These are phyloP conservation scores for Rhinolophus ferrumequinum DNA, from an alignment of 2,113 vertebrate species.

Conservation along the genomic window DNA sequence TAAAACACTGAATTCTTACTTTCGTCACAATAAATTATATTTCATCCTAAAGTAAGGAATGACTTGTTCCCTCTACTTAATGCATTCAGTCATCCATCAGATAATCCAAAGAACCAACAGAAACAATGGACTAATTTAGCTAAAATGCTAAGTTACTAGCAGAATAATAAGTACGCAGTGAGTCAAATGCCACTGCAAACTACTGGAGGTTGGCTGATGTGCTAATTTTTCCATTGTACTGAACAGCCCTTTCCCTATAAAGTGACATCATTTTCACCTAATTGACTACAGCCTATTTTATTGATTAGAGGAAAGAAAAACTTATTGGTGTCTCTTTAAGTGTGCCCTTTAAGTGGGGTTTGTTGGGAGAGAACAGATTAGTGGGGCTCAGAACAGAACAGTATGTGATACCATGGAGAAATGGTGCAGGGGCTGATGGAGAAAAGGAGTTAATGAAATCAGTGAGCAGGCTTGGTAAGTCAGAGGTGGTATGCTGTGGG, in stretches of 20 bases:
- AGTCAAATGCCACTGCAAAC: background rate
- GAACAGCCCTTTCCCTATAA: background rate
- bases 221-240: slow-evolving; percentile 32
- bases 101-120: slow-evolving; percentile 18
- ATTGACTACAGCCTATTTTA: slow-evolving; percentile 28
- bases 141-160: background rate
- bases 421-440: background rate
- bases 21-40: slow-evolving; percentile 22
- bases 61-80: background rate
- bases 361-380: slow-evolving; percentile 44
- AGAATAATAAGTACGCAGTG: background rate
- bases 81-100: slow-evolving; percentile 30
- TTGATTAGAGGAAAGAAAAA: slow-evolving; percentile 47
- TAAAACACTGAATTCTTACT: slow-evolving; percentile 49
- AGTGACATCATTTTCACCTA: slow-evolving; percentile 37
- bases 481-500: background rate
- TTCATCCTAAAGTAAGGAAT: slow-evolving; percentile 47
- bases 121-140: background rate
- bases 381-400: slow-evolving; percentile 4
- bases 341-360: background rate
- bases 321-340: slow-evolving; percentile 19
- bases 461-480: slow-evolving; percentile 29
- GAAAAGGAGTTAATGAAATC: slow-evolving; percentile 28
- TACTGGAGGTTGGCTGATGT: background rate
- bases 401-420: background rate